Evolutionary conservation across 1,140 invertebrate species (phyloP).

Genomic region (Berghia stephanieae): DNA sequence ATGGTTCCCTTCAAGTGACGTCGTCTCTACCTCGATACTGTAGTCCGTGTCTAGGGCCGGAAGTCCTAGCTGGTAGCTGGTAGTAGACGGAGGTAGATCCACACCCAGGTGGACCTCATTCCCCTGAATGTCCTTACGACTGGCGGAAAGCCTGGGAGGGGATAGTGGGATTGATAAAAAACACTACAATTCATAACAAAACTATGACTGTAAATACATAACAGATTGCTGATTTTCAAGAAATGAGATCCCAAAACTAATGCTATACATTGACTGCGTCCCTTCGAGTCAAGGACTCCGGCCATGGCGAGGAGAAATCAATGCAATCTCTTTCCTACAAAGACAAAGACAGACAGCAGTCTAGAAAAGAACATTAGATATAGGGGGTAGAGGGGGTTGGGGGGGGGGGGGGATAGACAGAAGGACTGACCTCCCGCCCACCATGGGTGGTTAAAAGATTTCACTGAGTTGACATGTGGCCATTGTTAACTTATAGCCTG

Average conservation of each 20-base stretch:
- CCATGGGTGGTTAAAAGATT: too few species aligned
- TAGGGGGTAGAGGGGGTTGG: too few species aligned
- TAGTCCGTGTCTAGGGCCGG: conserved; percentile 30
- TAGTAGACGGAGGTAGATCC: neutral
- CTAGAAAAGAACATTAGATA: too few species aligned
- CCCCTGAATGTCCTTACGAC: conserved; percentile 10
- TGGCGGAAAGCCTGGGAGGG: conserved; percentile 11
- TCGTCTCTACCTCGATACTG: neutral
- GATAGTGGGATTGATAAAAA: neutral
- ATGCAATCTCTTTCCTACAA: too few species aligned
- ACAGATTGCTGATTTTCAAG: neutral
- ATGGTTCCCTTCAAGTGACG: neutral
- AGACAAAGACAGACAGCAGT: too few species aligned
- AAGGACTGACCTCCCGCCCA: too few species aligned
- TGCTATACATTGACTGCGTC: too few species aligned
- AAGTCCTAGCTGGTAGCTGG: conserved; percentile 22
- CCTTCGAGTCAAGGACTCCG: too few species aligned
- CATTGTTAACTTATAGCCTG: too few species aligned
- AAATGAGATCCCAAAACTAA: neutral
- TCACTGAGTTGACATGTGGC: too few species aligned
- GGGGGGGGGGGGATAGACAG: too few species aligned
- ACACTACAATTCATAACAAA: neutral
- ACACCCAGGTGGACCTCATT: neutral
- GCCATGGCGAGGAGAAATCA: too few species aligned
- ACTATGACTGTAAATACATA: neutral